Evolutionary conservation across 53 echinoderm and acorn worm genomes (phyloP), one percentile per base, ranked within the genome.

Genomic region (Stichopus horrens): DNA sequence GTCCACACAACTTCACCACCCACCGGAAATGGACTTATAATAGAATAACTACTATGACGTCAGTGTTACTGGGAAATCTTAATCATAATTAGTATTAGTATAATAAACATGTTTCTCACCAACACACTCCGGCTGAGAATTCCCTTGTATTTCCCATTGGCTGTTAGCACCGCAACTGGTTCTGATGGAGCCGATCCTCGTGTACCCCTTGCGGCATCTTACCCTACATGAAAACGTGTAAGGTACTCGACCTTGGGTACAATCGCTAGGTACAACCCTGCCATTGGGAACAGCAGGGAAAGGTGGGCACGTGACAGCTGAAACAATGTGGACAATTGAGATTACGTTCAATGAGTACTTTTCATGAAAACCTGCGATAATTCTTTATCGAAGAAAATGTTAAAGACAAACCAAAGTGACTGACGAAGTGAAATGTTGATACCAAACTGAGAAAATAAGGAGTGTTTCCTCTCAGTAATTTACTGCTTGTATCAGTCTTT

Each of bases 281-380:
- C 93, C 93, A 54, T 20, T 53, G 20, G 56, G 11, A 23, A 93
- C 81, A 1, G 90, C 60, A 57, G 89, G 76, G 54, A 95, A 54
- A 5, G 89, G 81, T 9, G 91, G 92, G 86, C 96, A 96, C 52
- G 88, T 93, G 6, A 96, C 91, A 20, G 92, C 96, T 96, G 74
- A 71, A 13, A 71, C 18, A 71, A 37, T 37, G 37, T 37, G 37
- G 37, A 37, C 37, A 37, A 37, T 37, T 37, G 37, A 37, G 37
- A 37, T 37, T 37, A 37, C 37, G 37, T 37, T 37, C 37, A 37
- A 37, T 37, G 2, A 37, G 53, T 8, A 58, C 4, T 16, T 63
- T 21, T 67, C 3, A 8, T 7, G 37, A 37, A 37, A 37, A 37
- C 37, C 37, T 0, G 37, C 37, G 37, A 37, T 37, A 37, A 37